These are phyloP conservation scores for Eremophila alpestris DNA, from an alignment of 2,797 vertebrate species.

Conservation along the genomic window DNA sequence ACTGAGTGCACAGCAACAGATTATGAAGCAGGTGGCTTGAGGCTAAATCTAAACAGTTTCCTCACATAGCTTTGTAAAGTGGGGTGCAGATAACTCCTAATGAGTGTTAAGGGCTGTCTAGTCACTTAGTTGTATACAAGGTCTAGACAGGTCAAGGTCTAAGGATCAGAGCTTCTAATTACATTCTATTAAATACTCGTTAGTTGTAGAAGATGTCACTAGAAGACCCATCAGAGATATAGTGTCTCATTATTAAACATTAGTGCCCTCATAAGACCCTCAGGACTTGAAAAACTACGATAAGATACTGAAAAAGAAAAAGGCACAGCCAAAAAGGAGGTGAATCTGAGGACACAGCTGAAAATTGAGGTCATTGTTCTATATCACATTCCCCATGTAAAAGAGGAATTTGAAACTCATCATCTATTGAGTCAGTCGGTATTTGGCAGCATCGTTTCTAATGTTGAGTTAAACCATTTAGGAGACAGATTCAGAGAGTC, in stretches of 20 bases:
- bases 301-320: slow-evolving; percentile 17
- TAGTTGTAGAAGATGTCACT: slow-evolving; percentile 38
- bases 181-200: slow-evolving; percentile 42
- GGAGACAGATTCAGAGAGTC: slow-evolving; percentile 36
- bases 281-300: slow-evolving; percentile 15
- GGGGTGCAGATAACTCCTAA: slow-evolving; percentile 68
- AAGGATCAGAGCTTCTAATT: slow-evolving; percentile 59
- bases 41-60: slow-evolving; percentile 79
- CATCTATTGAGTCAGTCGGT: slow-evolving; percentile 38
- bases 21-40: slow-evolving; percentile 79
- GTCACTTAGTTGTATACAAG: slow-evolving; percentile 48
- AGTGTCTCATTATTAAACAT: slow-evolving; percentile 35
- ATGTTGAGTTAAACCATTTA: slow-evolving; percentile 64
- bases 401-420: slow-evolving; percentile 61
- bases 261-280: slow-evolving; percentile 17
- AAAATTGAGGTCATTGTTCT: slow-evolving; percentile 65
- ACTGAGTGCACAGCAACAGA: slow-evolving; percentile 71
- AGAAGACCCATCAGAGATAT: neutral
- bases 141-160: slow-evolving; percentile 59
- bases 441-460: slow-evolving; percentile 61
- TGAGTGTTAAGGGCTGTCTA: slow-evolving; percentile 65
- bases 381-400: slow-evolving; percentile 61
- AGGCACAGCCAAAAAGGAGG: slow-evolving; percentile 42
- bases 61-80: slow-evolving; percentile 75
- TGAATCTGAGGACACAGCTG: slow-evolving; percentile 63